Evolutionary conservation across 1,140 invertebrate species (phyloP).

Genomic region (Periplaneta americana): DNA sequence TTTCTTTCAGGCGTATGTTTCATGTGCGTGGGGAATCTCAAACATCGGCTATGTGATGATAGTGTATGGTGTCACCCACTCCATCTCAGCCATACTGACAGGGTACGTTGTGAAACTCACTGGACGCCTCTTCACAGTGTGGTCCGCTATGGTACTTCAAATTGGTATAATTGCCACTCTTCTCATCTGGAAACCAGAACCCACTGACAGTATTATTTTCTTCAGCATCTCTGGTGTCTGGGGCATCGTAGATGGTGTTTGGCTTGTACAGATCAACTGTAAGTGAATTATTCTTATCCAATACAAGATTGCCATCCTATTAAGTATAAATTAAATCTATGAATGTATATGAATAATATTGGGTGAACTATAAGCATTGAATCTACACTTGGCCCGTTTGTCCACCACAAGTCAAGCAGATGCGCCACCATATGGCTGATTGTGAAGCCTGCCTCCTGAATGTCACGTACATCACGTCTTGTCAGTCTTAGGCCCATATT

Average conservation of each 20-base stretch:
- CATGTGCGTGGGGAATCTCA: conserved; percentile 81
- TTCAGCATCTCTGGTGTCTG: conserved; percentile 82
- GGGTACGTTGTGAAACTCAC: conserved; percentile 70
- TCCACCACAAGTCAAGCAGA: too few species aligned
- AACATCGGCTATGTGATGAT: conserved; percentile 91
- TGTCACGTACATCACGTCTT: too few species aligned
- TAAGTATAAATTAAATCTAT: too few species aligned
- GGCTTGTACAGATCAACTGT: conserved; percentile 95
- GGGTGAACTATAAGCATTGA: too few species aligned
- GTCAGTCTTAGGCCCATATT: too few species aligned
- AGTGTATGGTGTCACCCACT: conserved; percentile 79
- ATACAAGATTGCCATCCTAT: too few species aligned
- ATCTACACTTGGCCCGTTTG: too few species aligned
- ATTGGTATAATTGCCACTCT: conserved; percentile 58
- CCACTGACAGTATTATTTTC: conserved; percentile 62
- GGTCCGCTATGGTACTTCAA: conserved; percentile 32
- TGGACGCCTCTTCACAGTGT: conserved; percentile 2
- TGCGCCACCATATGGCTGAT: too few species aligned
- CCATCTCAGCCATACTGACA: conserved; percentile 69
- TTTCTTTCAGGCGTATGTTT: conserved; percentile 72
- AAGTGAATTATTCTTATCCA: too few species aligned
- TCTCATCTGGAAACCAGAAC: conserved; percentile 67
- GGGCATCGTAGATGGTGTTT: conserved; percentile 87
- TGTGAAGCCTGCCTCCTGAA: too few species aligned
- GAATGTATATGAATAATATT: too few species aligned